Conservation (phyloP, 2,113 vertebrate genomes). For the Cranoglanis bouderius region DNA sequence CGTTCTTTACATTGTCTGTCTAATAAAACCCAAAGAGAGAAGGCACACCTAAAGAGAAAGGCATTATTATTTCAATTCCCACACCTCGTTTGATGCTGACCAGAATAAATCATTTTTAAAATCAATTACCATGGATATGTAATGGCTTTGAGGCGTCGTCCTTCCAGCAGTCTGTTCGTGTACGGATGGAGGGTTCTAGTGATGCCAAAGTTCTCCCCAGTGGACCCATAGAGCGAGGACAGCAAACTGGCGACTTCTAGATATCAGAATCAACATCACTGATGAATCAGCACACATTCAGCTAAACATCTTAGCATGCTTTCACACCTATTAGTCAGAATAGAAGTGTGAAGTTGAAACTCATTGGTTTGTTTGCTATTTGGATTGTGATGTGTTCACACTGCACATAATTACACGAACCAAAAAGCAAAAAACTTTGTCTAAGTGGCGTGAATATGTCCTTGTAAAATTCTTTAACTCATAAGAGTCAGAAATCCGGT, state of each 20-base stretch:
- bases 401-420: too few relatives aligned
- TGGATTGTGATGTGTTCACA: neutral
- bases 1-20: constrained; percentile 55
- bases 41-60: constrained; percentile 64
- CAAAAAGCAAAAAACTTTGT: too few relatives aligned
- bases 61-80: neutral
- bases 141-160: constrained; percentile 57
- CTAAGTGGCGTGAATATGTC: too few relatives aligned
- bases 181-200: constrained; percentile 65
- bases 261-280: constrained; percentile 6
- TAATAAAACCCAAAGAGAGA: constrained; percentile 76
- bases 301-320: neutral
- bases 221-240: constrained; percentile 71
- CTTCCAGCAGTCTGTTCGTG: constrained; percentile 64
- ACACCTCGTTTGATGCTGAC: neutral
- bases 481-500: too few relatives aligned
- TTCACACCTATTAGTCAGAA: neutral
- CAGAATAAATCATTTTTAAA: neutral
- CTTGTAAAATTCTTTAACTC: neutral
- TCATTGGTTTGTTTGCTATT: neutral
- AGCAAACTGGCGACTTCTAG: constrained; percentile 70
- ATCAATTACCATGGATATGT: constrained; percentile 69
- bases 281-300: neutral
- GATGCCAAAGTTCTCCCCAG: constrained; percentile 75
- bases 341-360: neutral